These are phyloP conservation scores for Deroplatys truncata DNA, from an alignment of 2,888 invertebrate genomes.

Conservation along the genomic window DNA sequence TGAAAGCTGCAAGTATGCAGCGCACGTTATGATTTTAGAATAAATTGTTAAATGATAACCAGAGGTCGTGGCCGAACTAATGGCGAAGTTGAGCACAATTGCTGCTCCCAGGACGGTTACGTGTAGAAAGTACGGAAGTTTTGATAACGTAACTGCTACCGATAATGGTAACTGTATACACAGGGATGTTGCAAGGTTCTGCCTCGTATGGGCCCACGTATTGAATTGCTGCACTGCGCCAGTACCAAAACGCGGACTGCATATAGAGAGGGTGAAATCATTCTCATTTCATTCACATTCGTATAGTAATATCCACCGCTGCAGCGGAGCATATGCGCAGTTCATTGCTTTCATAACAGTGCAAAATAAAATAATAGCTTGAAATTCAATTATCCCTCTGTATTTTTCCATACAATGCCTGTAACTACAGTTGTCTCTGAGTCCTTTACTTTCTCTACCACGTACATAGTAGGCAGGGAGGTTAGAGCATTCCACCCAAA, in stretches of 20 bases:
- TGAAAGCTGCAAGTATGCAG: not conserved
- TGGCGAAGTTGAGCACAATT: not conserved
- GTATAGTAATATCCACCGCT: not conserved
- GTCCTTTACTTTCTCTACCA: too few species aligned
- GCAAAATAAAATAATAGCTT: too few species aligned
- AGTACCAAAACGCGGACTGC: not conserved
- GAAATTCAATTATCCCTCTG: too few species aligned
- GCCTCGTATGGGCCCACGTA: not conserved
- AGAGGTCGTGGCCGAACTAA: not conserved
- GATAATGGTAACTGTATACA: not conserved
- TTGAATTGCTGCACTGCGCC: not conserved
- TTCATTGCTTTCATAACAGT: too few species aligned
- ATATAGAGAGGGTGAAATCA: not conserved
- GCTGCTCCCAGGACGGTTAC: not conserved
- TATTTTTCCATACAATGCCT: too few species aligned
- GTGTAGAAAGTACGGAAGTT: not conserved
- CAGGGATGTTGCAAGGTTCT: not conserved
- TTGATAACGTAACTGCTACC: not conserved
- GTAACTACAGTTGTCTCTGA: too few species aligned
- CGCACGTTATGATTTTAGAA: not conserved
- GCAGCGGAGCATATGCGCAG: too few species aligned
- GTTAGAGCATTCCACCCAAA: too few species aligned
- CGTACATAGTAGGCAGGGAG: too few species aligned
- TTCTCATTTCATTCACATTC: not conserved
- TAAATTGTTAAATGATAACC: not conserved